Percentiles rank a stretch among this genome's conserved stretches.
phyloP scores from a whole-genome alignment of 2,797 vertebrate species.

The Sciurus vulgaris region DNA sequence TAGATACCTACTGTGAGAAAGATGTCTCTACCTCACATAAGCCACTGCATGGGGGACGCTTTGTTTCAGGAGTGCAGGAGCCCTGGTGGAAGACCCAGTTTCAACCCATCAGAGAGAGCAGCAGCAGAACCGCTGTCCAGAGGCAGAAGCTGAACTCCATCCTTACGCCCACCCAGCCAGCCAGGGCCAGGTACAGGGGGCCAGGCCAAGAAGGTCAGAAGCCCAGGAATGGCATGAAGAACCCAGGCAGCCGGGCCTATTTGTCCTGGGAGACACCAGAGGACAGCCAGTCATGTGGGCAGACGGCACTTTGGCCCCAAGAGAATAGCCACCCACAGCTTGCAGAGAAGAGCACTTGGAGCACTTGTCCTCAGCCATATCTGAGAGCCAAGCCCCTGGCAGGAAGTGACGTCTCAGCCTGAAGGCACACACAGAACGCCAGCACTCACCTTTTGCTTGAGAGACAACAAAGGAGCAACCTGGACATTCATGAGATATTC shows the following conservation, averaged over 20 bases:
- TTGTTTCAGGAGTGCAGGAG: background rate
- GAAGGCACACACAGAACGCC: background rate
- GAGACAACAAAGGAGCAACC: background rate
- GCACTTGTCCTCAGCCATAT: too few relatives aligned
- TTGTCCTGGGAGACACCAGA: background rate
- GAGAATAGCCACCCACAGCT: background rate
- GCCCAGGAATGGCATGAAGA: background rate
- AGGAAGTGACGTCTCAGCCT: background rate
- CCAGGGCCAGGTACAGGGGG: too few relatives aligned
- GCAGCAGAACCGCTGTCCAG: background rate
- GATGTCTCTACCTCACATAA: background rate
- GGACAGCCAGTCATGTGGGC: background rate
- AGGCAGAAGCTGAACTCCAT: background rate
- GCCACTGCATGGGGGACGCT: background rate
- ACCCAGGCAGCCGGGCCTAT: background rate
- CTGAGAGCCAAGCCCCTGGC: rapidly evolving
- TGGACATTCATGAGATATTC: background rate
- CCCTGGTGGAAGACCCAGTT: background rate
- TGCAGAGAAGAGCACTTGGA: too few relatives aligned
- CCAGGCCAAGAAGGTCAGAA: background rate
- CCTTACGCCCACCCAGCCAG: background rate
- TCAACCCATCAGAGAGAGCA: background rate
- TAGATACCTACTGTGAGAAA: background rate
- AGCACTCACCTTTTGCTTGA: background rate
- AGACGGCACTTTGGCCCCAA: background rate